phyloP scores from a whole-genome alignment of 2,113 vertebrate species.

The Lepus timidus region DNA sequence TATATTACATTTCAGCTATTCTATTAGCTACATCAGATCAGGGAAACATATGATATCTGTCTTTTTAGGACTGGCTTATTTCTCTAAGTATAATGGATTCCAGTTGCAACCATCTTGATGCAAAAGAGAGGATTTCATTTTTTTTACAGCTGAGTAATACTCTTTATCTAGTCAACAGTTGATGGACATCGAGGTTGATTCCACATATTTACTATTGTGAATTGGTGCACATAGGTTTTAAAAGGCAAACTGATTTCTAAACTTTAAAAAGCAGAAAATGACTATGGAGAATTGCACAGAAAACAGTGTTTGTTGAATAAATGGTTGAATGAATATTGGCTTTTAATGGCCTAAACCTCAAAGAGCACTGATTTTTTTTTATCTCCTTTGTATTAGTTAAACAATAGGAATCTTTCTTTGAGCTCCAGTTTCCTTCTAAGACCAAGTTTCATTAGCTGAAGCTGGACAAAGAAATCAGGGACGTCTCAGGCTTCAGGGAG shows the following conservation, averaged over 20 bases:
- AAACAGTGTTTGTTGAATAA: background rate
- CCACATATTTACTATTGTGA: no score
- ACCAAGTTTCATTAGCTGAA: background rate
- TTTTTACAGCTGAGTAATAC: no score
- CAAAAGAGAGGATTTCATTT: no score
- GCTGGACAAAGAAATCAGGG: background rate
- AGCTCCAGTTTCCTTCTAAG: background rate
- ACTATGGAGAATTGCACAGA: background rate
- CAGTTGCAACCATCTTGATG: no score
- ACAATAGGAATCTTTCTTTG: background rate
- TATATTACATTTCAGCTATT: no score
- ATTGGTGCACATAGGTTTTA: background rate
- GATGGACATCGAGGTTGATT: no score
- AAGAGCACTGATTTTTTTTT: background rate
- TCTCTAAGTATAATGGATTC: no score
- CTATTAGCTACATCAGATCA: no score
- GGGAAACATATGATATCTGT: no score
- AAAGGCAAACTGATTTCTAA: background rate
- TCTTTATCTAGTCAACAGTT: no score
- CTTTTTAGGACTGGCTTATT: no score
- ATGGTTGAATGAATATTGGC: constrained; percentile 15
- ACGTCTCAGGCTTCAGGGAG: background rate
- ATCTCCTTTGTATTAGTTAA: background rate
- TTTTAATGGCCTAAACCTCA: background rate
- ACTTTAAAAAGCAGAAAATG: background rate